Evolutionary conservation across 2,113 vertebrate genomes (phyloP), one percentile per base, ranked within the genome.

Genomic region (Raja brachyura): DNA sequence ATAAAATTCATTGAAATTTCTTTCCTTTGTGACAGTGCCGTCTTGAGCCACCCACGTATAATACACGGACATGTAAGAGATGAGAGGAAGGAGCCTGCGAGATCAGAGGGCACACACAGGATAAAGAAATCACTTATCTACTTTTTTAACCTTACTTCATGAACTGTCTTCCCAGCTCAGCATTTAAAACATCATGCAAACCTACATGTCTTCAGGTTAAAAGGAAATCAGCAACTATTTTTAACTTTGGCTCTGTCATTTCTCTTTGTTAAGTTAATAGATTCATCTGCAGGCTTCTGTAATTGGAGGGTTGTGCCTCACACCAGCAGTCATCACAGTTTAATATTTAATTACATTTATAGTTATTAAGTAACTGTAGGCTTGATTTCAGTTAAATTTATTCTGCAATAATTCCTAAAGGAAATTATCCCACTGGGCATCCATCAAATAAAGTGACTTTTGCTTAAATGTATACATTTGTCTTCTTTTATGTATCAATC

Each of bases 191-290:
- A 88, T 18, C 28, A 88, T 88, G 59, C n/a, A 63, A 63, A n/a
- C 14, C 56, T 88, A n/a, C 28, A 63, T 66, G 59, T 63, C 14
- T 63, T 13, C 83, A 88, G 83, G 83, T 88, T 88, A 63, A 63
- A 88, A 88, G 61, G 25, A 88, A 88, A 88, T 63, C 28, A 63
- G 83, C n/a, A 63, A 66, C 83, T 88, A 88, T 88, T 88, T 88
- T 88, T 88, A 88, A 63, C 59, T 86, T n/a, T 8, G n/a, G 33
- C 56, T 22, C 81, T 86, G 59, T 56, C 83, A 59, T 63, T 88
- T 88, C 63, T 63, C 83, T 88, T 88, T 88, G 83, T 88, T 63
- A 63, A 86, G 81, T 59, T 86, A 86, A 86, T 56, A 88, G 83
- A 66, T 88, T 88, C 59, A 88, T 88, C 83, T 88, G 13, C 59